Percentiles rank a stretch among this genome's conserved stretches.
Conservation (phyloP, 2,797 vertebrate species). For the Chrosomus eos region DNA sequence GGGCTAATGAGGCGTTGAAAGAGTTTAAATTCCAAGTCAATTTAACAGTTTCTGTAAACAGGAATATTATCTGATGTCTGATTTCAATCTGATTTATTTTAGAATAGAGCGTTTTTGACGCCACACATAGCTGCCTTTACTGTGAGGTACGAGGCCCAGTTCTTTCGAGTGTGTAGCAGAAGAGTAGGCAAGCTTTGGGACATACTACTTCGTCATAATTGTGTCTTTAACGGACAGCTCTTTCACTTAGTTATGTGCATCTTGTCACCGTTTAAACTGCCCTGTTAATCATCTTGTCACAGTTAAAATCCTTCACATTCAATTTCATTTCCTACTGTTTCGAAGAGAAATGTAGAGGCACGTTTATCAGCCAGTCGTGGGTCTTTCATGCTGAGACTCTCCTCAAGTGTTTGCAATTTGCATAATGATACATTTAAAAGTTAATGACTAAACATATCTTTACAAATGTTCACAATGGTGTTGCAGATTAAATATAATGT, state of each 20-base stretch:
- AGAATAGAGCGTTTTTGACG: constrained; percentile 2
- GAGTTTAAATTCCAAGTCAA: constrained; percentile 31
- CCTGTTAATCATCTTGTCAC: too few relatives aligned
- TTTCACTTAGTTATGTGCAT: neutral
- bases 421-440: too few relatives aligned
- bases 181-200: neutral
- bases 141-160: neutral
- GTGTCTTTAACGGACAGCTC: neutral
- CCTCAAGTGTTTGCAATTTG: too few relatives aligned
- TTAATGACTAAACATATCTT: too few relatives aligned
- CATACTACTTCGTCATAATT: neutral
- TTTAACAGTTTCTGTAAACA: constrained; percentile 40
- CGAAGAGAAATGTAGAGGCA: too few relatives aligned
- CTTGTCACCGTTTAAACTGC: too few relatives aligned
- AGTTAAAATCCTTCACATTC: too few relatives aligned
- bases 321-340: too few relatives aligned
- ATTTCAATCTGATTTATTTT: constrained; percentile 30
- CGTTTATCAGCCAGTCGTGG: too few relatives aligned
- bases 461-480: too few relatives aligned
- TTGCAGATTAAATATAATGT: too few relatives aligned
- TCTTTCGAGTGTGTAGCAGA: neutral
- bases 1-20: constrained; percentile 36
- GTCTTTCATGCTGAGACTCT: too few relatives aligned
- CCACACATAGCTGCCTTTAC: neutral
- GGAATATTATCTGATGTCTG: constrained; percentile 37